phyloP scores from a whole-genome alignment of 92 coral and sea anemone species.

The Porites divaricata region DNA sequence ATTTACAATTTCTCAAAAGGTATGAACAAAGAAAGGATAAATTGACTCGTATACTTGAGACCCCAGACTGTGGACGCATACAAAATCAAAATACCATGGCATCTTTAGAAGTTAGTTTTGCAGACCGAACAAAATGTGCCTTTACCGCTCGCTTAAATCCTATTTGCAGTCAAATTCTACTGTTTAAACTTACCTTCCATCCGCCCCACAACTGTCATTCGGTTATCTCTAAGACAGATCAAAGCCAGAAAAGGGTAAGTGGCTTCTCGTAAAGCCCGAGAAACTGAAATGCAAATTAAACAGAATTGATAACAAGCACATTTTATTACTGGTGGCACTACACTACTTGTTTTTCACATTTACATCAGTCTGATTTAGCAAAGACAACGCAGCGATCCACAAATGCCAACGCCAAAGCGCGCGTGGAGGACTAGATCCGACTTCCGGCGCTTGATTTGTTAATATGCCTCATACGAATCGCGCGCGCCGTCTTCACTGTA shows the following conservation, averaged over 20 bases:
- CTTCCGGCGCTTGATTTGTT: too few relatives aligned
- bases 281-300: conserved; percentile 36
- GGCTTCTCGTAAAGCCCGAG: conserved; percentile 89
- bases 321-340: neutral
- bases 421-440: too few relatives aligned
- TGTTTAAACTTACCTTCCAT: conserved; percentile 79
- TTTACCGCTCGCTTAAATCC: neutral
- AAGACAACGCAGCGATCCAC: too few relatives aligned
- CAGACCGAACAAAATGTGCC: neutral
- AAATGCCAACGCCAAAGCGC: too few relatives aligned
- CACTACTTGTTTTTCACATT: neutral
- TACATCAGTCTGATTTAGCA: too few relatives aligned
- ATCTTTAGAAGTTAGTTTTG: neutral
- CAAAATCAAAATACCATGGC: neutral
- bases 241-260: conserved; percentile 95
- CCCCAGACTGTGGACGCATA: neutral
- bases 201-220: conserved; percentile 94
- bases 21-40: too few relatives aligned
- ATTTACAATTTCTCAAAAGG: too few relatives aligned
- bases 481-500: too few relatives aligned
- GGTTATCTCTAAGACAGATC: conserved; percentile 88
- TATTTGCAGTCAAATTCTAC: neutral
- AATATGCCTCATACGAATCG: too few relatives aligned
- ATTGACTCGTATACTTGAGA: too few relatives aligned
- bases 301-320: neutral